Evolutionary conservation across 2,797 vertebrate genomes (phyloP), one percentile per base, ranked within the genome.

Genomic region (Saxicola maurus): DNA sequence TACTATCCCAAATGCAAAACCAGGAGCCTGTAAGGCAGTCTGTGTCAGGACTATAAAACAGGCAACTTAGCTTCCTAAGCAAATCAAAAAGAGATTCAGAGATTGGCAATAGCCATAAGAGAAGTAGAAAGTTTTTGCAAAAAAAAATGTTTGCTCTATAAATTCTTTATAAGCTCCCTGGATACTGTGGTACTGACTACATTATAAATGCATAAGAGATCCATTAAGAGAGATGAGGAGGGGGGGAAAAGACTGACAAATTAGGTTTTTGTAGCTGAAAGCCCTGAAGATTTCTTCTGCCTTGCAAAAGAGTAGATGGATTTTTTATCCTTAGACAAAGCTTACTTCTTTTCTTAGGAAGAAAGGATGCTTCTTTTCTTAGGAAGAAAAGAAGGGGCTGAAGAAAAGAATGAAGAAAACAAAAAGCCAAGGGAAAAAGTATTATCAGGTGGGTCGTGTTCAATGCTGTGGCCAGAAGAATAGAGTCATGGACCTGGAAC

Each of bases 171-270:
- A 40, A 40, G 40, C 17, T 40, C 40, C 17, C 40, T 40, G 40
- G 93, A 21, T 87, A 78, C 76, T 37, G 0, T 17, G 42, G 52
- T 92, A 49, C 90, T 53, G 49, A 75, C 48, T 75, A 49, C 62
- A 92, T 94, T 82, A 94, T 66, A 93, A 93, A 92, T 94, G 87
- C 67, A 81, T 90, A 84, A 90, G 79, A 86, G 79, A 81, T 85
- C 90, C 94, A 94, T 94, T 94, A 92, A 75, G 88, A 84, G 64
- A 82, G 52, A 75, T 42, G 45, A 13, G 49, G 59, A 3, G 15
- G 13, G 16, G 31, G 28, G 5, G 13, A 28, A 51, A 51, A 7
- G 33, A 33, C 7, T 78, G 73, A 45, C 48, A 83, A 85, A 91
- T 87, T n/a, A 79, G n/a, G 18, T 40, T 91, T 93, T 57, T 76